Evolutionary conservation across 30 jellyfish, hydroid and myxozoan genomes (phyloP).

Genomic region (Hydractinia symbiolongicarpus): DNA sequence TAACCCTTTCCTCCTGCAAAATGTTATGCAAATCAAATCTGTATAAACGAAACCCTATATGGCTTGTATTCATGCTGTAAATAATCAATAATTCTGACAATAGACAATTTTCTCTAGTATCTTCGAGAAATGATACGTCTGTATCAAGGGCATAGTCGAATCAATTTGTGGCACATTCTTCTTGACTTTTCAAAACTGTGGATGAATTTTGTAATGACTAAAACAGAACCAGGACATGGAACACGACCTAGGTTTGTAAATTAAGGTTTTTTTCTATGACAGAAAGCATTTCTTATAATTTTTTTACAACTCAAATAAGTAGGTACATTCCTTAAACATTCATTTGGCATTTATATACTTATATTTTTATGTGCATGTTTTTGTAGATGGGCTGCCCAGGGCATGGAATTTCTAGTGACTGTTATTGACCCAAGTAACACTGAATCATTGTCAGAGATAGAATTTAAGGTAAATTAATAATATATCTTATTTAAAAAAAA

Average conservation of each 20-base stretch:
- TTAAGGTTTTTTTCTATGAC: background rate
- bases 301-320: background rate
- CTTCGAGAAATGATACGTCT: slow-evolving; percentile 81
- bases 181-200: slow-evolving; percentile 58
- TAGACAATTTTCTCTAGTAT: slow-evolving; percentile 39
- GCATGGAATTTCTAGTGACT: slow-evolving; percentile 76
- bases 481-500: background rate
- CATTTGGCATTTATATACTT: too few species aligned
- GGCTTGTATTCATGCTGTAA: too few species aligned
- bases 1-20: too few species aligned
- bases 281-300: too few species aligned
- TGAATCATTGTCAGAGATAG: slow-evolving; percentile 47
- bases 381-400: slow-evolving; percentile 88
- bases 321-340: too few species aligned
- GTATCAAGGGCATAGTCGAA: slow-evolving; percentile 51
- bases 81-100: too few species aligned
- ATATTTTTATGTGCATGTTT: background rate
- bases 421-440: slow-evolving; percentile 63
- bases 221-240: slow-evolving; percentile 79
- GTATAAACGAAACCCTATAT: too few species aligned
- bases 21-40: too few species aligned
- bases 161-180: slow-evolving; percentile 39
- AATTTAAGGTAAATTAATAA: slow-evolving; percentile 44
- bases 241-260: slow-evolving; percentile 72
- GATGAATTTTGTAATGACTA: slow-evolving; percentile 70